These are phyloP conservation scores for Cecropterus lyciades DNA, from an alignment of 1,140 invertebrate species.

Conservation along the genomic window DNA sequence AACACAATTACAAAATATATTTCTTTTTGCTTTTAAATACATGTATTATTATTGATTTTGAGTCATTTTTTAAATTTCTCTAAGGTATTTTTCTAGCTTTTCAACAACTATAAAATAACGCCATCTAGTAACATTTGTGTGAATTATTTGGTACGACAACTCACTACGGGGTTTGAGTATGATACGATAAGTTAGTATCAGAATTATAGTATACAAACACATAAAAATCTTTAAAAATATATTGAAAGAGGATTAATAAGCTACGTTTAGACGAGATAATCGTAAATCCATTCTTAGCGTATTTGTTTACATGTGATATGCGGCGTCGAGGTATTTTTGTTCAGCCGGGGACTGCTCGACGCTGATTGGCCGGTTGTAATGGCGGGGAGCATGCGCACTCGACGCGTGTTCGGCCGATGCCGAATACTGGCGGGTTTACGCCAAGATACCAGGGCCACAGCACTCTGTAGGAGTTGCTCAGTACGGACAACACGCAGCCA, in stretches of 20 bases:
- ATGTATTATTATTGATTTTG: too few species aligned
- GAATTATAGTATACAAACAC: constrained; percentile 10
- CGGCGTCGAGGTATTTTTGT: constrained; percentile 48
- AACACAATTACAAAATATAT: too few species aligned
- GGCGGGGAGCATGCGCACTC: constrained; percentile 80
- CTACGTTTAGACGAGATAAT: not conserved
- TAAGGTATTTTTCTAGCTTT: too few species aligned
- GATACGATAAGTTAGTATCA: constrained; percentile 17
- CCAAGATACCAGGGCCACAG: constrained; percentile 79
- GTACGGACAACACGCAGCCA: constrained; percentile 6
- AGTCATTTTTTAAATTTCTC: too few species aligned
- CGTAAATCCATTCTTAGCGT: constrained; percentile 18
- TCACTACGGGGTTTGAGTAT: constrained; percentile 32
- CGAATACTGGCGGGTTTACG: constrained; percentile 81
- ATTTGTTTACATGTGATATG: constrained; percentile 25
- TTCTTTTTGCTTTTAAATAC: too few species aligned
- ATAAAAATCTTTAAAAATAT: not conserved
- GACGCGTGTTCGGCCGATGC: constrained; percentile 64
- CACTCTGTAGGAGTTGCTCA: constrained; percentile 75
- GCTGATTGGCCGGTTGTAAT: constrained; percentile 70
- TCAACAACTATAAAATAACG: too few species aligned
- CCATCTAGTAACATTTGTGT: constrained; percentile 63
- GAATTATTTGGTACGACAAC: constrained; percentile 59
- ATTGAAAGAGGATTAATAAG: constrained; percentile 6
- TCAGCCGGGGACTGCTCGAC: constrained; percentile 54